Evolutionary conservation across 2,113 vertebrate species (phyloP).

Genomic region (Recurvirostra avosetta): DNA sequence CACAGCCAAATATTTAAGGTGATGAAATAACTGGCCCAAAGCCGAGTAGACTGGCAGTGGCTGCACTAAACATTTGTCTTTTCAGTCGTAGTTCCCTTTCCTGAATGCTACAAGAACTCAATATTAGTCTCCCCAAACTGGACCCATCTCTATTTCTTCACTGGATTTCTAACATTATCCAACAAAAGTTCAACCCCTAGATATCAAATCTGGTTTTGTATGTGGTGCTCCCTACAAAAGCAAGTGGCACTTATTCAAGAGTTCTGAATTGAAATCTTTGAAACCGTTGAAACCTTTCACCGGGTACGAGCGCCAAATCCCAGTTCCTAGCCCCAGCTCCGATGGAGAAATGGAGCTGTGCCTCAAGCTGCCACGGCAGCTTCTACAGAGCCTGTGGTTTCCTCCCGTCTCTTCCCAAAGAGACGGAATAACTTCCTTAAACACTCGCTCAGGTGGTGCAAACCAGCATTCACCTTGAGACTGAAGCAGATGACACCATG

Average conservation of each 20-base stretch:
- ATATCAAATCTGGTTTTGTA: background rate
- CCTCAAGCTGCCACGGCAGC: background rate
- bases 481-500: slow-evolving; percentile 64
- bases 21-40: slow-evolving; percentile 47
- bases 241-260: background rate
- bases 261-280: background rate
- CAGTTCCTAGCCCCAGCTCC: background rate
- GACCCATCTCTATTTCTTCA: background rate
- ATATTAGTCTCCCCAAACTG: background rate
- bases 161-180: background rate
- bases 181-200: background rate
- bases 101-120: background rate
- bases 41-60: background rate
- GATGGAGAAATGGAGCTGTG: background rate
- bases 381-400: background rate
- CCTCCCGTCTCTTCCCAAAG: background rate
- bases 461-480: slow-evolving; percentile 68
- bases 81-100: background rate
- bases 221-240: background rate
- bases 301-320: background rate
- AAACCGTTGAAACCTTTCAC: background rate
- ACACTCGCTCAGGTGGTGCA: background rate
- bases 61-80: background rate
- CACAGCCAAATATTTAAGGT: slow-evolving; percentile 51
- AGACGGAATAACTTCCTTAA: slow-evolving; percentile 18